phyloP scores from a whole-genome alignment of 1,140 invertebrate species.

The Drosophila paulistorum region DNA sequence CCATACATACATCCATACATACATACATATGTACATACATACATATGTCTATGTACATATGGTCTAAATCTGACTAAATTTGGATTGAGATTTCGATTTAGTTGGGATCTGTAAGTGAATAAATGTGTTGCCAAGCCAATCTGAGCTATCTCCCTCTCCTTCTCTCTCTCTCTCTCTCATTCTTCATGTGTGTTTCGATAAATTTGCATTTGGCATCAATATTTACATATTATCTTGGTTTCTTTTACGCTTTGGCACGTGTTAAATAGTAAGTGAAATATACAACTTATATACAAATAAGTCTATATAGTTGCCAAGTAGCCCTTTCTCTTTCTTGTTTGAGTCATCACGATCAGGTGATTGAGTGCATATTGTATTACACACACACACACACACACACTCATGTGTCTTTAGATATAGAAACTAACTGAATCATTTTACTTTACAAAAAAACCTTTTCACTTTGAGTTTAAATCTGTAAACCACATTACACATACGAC shows the following conservation, averaged over 20 bases:
- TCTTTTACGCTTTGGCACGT: conserved; percentile 6
- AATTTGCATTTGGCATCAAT: conserved; percentile 11
- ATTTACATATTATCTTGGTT: conserved; percentile 7
- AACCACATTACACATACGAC: no score
- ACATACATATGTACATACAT: background rate
- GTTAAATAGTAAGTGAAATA: conserved; percentile 8
- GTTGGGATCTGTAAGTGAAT: background rate
- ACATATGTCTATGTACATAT: background rate
- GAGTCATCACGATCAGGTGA: conserved; percentile 51
- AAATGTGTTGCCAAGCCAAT: conserved; percentile 5
- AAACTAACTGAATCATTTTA: conserved; percentile 71
- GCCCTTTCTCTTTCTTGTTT: conserved; percentile 36
- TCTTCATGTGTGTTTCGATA: background rate
- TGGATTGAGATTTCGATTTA: background rate
- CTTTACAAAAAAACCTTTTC: conserved; percentile 22
- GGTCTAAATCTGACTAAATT: background rate
- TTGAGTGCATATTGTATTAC: conserved; percentile 32
- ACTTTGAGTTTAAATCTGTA: no score
- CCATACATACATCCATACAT: background rate
- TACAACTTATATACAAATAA: background rate
- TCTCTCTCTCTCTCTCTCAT: background rate
- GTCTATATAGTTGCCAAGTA: conserved; percentile 43
- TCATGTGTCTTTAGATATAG: conserved; percentile 35
- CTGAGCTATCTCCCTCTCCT: background rate
- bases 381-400: conserved; percentile 10